A percentile compares a stretch with the other conserved stretches of the same genome.
phyloP scores from a whole-genome alignment of 2,888 invertebrate genomes.

The Apantesis nais region DNA sequence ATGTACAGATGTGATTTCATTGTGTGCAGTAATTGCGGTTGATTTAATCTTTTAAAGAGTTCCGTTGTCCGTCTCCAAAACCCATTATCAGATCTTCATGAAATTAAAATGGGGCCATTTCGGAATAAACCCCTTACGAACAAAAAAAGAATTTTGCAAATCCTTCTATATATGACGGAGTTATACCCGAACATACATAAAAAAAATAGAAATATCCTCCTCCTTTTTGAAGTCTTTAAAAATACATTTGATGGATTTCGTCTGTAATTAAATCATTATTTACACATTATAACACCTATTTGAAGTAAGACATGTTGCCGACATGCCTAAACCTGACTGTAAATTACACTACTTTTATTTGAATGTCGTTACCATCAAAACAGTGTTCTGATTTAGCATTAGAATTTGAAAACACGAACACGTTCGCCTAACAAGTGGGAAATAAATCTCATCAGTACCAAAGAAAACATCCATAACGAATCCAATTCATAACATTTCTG shows the following conservation, averaged over 20 bases:
- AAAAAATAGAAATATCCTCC: too few relatives aligned
- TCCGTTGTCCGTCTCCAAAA: too few relatives aligned
- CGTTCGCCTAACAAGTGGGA: constrained; percentile 40
- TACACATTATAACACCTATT: neutral
- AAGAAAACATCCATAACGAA: constrained; percentile 49
- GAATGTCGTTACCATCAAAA: neutral
- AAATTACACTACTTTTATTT: neutral
- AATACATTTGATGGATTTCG: neutral
- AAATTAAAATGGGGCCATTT: too few relatives aligned
- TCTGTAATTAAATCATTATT: neutral
- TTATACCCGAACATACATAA: too few relatives aligned
- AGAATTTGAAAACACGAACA: constrained; percentile 24
- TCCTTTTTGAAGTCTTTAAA: too few relatives aligned
- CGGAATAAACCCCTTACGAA: too few relatives aligned
- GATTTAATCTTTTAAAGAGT: too few relatives aligned
- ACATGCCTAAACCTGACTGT: neutral
- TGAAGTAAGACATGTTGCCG: neutral
- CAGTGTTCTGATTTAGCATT: neutral
- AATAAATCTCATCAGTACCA: constrained; percentile 40
- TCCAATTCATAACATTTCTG: constrained; percentile 43
- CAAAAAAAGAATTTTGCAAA: too few relatives aligned
- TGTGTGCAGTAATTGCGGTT: too few relatives aligned
- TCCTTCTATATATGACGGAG: too few relatives aligned
- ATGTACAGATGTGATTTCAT: too few relatives aligned
- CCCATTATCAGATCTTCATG: too few relatives aligned